Base-by-base conservation (phyloP, 2,113 vertebrate species). In the Furnarius figulus region DNA sequence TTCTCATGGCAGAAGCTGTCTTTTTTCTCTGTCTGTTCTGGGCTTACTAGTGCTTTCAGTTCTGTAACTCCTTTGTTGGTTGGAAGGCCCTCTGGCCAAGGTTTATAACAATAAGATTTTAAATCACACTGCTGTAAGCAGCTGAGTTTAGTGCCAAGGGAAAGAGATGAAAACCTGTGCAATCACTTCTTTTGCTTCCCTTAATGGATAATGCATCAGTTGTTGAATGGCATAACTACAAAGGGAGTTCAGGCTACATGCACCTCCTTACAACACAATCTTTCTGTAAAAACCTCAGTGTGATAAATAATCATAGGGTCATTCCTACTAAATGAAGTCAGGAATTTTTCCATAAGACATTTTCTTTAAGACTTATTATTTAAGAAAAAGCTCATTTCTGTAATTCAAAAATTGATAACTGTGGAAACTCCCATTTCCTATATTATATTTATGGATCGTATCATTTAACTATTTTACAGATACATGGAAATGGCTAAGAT, bases 401-500 rank as follows among this genome's bases (percentile, higher is more conserved):
- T 35, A 63, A 83, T 75, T 93, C 37, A 31, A 71, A 55, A 81
- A 28, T 15, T 52, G 8, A 5, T 55, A 77, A 73, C n/a, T 66
- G 89, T 22, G 61, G 44, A 73, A 55, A 15, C 2, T 4, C 5
- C 9, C 1, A 0, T 56, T 83, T 68, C 7, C n/a, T 53, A 33
- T 22, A 65, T 20, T 59, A 79, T 39, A 72, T 56, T 56, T 59
- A 53, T 6, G 53, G 33, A 70, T 63, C 72, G 74, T 47, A 18
- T 25, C 10, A 28, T 76, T 78, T 85, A 25, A 39, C 9, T 93
- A 35, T 97, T 97, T 97, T 90, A 89, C 79, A 99, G 98, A 92
- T 97, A 98, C 14, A 83, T 99, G 95, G 97, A 98, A 96, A 99
- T 97, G 7, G 98, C 97, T 75, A 98, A 98, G 61, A 98, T 98